phyloP scores from a whole-genome alignment of 2,113 vertebrate genomes.

The Proteles cristata region DNA sequence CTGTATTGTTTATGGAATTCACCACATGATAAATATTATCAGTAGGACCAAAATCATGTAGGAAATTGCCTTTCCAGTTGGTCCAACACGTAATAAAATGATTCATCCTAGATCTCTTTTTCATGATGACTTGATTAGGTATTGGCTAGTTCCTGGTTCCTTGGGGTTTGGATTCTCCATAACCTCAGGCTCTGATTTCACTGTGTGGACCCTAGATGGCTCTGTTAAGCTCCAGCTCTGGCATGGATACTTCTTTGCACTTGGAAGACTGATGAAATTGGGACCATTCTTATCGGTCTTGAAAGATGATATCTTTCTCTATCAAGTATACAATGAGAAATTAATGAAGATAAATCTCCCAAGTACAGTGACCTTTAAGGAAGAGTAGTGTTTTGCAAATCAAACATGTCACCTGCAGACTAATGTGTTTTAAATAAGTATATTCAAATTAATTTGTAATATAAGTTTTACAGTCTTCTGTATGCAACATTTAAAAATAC shows the following conservation, averaged over 20 bases:
- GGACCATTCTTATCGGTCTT: not conserved
- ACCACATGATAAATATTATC: not conserved
- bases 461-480: not conserved
- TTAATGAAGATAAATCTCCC: not conserved
- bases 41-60: not conserved
- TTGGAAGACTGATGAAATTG: not conserved
- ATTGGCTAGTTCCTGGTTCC: not conserved
- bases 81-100: not conserved
- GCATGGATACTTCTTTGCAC: not conserved
- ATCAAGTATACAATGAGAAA: not conserved
- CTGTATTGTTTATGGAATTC: not conserved
- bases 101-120: not conserved
- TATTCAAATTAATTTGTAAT: not conserved
- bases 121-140: not conserved
- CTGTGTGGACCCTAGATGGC: not conserved
- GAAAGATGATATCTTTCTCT: not conserved
- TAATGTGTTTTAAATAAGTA: conserved; percentile 37
- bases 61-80: conserved; percentile 1
- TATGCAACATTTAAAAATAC: not conserved
- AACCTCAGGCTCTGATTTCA: not conserved
- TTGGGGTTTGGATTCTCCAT: not conserved
- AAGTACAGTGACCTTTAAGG: not conserved
- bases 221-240: not conserved
- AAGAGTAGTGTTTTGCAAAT: not conserved
- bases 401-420: not conserved